Percentiles rank a stretch among this genome's conserved stretches.
Conservation (phyloP, 2,113 vertebrate species). For the Hemiprocne comata region DNA sequence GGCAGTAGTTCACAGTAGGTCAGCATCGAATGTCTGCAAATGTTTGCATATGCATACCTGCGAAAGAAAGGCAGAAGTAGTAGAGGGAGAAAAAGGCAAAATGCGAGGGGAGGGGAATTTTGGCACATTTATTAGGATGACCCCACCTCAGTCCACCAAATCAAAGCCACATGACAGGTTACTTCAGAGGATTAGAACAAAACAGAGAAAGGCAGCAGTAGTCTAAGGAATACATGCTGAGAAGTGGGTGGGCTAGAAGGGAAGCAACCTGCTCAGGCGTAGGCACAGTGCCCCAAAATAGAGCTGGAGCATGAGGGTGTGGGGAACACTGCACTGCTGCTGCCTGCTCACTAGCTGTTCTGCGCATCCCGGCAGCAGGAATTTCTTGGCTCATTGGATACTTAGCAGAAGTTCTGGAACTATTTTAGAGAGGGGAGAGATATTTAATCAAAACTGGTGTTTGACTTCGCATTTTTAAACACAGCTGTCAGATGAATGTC, state of each 20-base stretch:
- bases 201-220: neutral
- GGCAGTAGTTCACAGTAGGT: neutral
- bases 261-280: neutral
- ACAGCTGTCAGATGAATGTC: neutral
- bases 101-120: neutral
- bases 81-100: neutral
- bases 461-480: neutral
- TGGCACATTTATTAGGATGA: neutral
- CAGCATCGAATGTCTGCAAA: neutral
- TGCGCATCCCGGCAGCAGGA: neutral
- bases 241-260: neutral
- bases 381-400: fast-evolving
- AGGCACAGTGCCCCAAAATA: neutral
- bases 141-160: neutral
- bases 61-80: neutral
- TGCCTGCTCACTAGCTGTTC: neutral
- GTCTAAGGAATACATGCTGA: neutral
- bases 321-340: neutral
- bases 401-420: neutral
- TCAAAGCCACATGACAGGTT: neutral
- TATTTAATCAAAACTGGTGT: neutral
- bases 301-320: neutral
- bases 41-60: fast-evolving
- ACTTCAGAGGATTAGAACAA: neutral
- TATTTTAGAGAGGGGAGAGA: neutral